Conservation (phyloP, 2,888 invertebrate genomes). For the Gandaritis pyraliata region DNA sequence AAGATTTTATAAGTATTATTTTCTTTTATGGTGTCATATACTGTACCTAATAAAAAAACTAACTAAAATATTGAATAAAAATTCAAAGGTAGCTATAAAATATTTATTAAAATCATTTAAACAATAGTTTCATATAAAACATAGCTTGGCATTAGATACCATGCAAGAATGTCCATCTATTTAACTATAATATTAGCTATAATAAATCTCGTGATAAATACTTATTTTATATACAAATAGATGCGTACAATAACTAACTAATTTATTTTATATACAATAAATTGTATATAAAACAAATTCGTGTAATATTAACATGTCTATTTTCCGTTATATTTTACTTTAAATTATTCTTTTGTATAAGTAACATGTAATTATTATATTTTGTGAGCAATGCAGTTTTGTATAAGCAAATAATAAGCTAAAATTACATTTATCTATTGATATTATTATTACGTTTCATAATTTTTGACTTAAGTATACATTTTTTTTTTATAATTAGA, state of each 20-base stretch:
- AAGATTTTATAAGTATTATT: too few species aligned
- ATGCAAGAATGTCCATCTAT: slow-evolving; percentile 37
- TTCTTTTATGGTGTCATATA: too few species aligned
- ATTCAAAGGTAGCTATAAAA: slow-evolving; percentile 57
- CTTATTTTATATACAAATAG: neutral
- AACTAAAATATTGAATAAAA: slow-evolving; percentile 43
- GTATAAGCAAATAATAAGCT: slow-evolving; percentile 4
- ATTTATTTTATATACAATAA: too few species aligned
- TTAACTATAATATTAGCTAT: neutral
- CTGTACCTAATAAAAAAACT: too few species aligned
- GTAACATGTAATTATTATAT: slow-evolving; percentile 2
- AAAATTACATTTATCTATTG: neutral
- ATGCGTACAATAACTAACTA: too few species aligned
- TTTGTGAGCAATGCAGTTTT: slow-evolving; percentile 1
- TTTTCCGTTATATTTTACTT: neutral
- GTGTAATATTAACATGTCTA: slow-evolving; percentile 9
- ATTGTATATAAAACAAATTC: neutral
- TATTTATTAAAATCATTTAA: slow-evolving; percentile 63
- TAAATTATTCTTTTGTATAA: neutral
- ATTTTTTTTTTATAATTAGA: too few species aligned
- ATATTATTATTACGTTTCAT: too few species aligned
- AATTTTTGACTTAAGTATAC: too few species aligned
- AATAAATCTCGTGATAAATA: neutral
- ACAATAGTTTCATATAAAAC: slow-evolving; percentile 52
- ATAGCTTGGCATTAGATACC: slow-evolving; percentile 43